These are phyloP conservation scores for Campylomormyrus numenius DNA, from an alignment of 2,113 vertebrate species.

Conservation along the genomic window DNA sequence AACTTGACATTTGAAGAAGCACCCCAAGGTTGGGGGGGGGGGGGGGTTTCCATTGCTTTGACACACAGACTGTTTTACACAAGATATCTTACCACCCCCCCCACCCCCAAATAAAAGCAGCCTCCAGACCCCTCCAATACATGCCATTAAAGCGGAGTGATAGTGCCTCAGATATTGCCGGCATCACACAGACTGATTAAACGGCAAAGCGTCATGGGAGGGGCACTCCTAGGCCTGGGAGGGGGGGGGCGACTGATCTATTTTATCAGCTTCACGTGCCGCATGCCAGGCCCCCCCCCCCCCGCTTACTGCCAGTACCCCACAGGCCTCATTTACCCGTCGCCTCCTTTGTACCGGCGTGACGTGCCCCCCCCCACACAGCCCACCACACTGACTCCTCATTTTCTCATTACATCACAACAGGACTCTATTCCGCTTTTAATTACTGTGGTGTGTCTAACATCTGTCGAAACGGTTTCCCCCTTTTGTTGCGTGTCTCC, in stretches of 20 bases:
- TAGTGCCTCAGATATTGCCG: slow-evolving; percentile 43
- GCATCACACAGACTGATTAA: not conserved
- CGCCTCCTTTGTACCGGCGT: not conserved
- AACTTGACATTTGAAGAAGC: slow-evolving; percentile 44
- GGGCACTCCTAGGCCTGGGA: not conserved
- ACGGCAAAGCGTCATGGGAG: not conserved
- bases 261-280: not conserved
- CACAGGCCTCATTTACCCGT: not conserved
- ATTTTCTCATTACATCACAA: slow-evolving; percentile 10
- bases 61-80: slow-evolving; percentile 50
- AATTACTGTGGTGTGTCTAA: slow-evolving; percentile 6
- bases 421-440: slow-evolving; percentile 5
- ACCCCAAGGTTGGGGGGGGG: slow-evolving; percentile 40
- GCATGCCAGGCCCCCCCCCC: not conserved
- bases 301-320: not conserved
- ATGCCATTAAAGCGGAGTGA: slow-evolving; percentile 6
- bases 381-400: not conserved
- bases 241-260: not conserved
- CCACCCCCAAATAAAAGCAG: slow-evolving; percentile 26
- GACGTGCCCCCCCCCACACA: not conserved
- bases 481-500: not conserved
- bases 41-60: slow-evolving; percentile 42
- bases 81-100: not conserved
- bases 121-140: slow-evolving; percentile 30
- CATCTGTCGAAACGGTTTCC: not conserved